Evolutionary conservation across 2,888 invertebrate species (phyloP).

Genomic region (Noctua pronuba): DNA sequence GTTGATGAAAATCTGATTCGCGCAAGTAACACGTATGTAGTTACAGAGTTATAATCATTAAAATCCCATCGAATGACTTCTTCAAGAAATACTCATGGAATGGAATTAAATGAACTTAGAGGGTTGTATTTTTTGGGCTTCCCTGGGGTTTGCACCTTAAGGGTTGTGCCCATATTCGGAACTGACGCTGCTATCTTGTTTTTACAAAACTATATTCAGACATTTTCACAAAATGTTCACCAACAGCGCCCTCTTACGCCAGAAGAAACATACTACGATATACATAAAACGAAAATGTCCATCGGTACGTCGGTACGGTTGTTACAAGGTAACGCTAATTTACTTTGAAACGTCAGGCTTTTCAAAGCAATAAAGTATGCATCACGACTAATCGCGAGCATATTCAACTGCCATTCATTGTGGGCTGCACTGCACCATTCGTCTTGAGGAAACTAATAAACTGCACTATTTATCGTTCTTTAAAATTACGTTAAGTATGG

Average conservation of each 20-base stretch:
- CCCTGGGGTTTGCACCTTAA: too few relatives aligned
- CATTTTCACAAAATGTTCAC: background rate
- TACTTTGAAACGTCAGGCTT: background rate
- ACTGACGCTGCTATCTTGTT: background rate
- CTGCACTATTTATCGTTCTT: background rate
- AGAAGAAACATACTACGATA: background rate
- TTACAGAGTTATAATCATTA: too few relatives aligned
- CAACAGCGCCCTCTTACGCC: background rate
- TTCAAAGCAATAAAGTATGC: slow-evolving; percentile 10
- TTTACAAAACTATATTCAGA: background rate
- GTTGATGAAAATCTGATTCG: too few relatives aligned
- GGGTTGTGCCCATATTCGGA: background rate
- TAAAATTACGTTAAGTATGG: background rate
- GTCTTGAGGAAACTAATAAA: background rate
- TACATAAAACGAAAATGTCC: background rate
- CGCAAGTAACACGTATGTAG: too few relatives aligned
- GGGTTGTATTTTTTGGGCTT: too few relatives aligned
- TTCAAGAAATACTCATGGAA: too few relatives aligned
- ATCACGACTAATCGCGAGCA: slow-evolving; percentile 19
- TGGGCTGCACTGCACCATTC: background rate
- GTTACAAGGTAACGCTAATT: slow-evolving; percentile 14
- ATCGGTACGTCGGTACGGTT: background rate
- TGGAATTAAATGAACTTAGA: too few relatives aligned
- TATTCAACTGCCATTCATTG: slow-evolving; percentile 20
- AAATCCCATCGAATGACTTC: too few relatives aligned